Conservation (phyloP, 2,888 invertebrate genomes). For the Steinernema hermaphroditum region DNA sequence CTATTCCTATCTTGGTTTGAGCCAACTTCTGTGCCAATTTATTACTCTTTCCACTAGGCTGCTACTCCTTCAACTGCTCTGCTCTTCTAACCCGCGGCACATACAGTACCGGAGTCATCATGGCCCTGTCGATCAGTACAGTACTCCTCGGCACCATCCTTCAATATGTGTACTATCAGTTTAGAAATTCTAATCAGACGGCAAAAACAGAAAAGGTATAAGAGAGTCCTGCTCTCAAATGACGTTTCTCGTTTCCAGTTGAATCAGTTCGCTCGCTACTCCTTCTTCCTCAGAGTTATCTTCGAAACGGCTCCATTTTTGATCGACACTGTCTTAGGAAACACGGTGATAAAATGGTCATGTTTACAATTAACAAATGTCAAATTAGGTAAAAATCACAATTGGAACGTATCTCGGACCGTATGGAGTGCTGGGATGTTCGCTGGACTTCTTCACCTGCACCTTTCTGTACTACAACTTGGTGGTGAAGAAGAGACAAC, state of each 20-base stretch:
- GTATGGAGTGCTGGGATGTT: background rate
- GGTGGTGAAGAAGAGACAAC: background rate
- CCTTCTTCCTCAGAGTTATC: background rate
- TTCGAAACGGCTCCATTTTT: background rate
- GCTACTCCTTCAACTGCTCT: slow-evolving; percentile 16
- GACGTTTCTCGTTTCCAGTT: background rate
- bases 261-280: background rate
- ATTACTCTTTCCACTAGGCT: too few species aligned
- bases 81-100: background rate
- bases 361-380: background rate
- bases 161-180: too few species aligned
- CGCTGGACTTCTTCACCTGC: background rate
- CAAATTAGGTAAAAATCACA: background rate
- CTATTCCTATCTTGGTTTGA: too few species aligned
- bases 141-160: background rate
- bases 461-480: background rate
- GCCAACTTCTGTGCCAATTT: too few species aligned
- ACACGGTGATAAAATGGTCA: background rate
- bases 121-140: background rate
- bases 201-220: background rate
- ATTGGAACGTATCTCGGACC: background rate
- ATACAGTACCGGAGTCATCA: background rate
- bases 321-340: background rate
- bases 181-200: background rate
- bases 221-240: background rate